phyloP scores from a whole-genome alignment of 2,113 vertebrate genomes.

The Potamarius usumacintae region DNA sequence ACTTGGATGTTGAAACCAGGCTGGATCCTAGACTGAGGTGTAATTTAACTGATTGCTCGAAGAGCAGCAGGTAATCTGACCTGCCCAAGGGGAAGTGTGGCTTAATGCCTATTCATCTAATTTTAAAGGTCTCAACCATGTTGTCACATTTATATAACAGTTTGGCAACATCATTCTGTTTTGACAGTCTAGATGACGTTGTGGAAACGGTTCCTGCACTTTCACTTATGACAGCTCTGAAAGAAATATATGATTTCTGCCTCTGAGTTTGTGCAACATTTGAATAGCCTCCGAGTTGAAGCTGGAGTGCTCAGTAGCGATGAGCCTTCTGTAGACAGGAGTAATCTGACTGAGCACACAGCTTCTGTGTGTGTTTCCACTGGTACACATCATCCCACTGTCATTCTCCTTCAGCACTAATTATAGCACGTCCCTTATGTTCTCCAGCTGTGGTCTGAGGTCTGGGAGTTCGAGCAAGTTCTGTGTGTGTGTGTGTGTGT shows the following conservation, averaged over 20 bases:
- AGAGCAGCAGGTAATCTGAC: conserved; percentile 47
- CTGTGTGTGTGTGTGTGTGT: conserved; percentile 32
- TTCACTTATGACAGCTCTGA: not conserved
- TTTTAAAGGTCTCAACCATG: conserved; percentile 13
- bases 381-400: conserved; percentile 27
- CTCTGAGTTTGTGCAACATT: conserved; percentile 5
- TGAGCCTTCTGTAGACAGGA: not conserved
- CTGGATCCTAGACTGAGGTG: conserved; percentile 27
- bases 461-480: conserved; percentile 30
- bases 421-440: conserved; percentile 46
- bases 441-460: conserved; percentile 49
- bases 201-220: not conserved
- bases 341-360: conserved; percentile 16
- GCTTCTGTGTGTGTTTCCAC: conserved; percentile 31
- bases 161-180: not conserved
- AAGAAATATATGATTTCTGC: not conserved
- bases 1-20: conserved; percentile 19
- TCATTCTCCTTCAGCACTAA: conserved; percentile 40
- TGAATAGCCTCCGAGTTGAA: not conserved
- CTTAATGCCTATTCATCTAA: conserved; percentile 26
- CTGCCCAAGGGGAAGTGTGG: conserved; percentile 36
- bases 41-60: conserved; percentile 49
- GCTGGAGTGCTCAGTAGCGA: not conserved
- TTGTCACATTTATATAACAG: not conserved
- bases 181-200: not conserved